Evolutionary conservation across 2,888 invertebrate genomes (phyloP).

Genomic region (Epirrhoe tristata): DNA sequence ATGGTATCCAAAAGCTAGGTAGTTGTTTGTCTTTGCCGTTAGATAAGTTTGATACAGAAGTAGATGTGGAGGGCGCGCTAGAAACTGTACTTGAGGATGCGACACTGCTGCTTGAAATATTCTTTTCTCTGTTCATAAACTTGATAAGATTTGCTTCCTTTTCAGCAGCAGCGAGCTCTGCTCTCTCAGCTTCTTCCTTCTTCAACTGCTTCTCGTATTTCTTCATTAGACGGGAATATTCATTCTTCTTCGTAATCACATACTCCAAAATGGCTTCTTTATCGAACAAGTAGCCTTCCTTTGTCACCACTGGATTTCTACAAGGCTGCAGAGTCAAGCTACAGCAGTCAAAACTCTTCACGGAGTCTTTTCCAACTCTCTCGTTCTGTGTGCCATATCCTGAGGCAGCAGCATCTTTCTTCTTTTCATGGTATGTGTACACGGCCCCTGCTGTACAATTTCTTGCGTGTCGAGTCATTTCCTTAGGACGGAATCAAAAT

Average conservation of each 20-base stretch:
- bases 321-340: constrained; percentile 98
- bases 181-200: constrained; percentile 89
- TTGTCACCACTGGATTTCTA: constrained; percentile 92
- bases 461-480: constrained; percentile 96
- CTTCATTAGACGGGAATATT: constrained; percentile 94
- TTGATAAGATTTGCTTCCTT: constrained; percentile 90
- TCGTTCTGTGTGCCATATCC: constrained; percentile 96
- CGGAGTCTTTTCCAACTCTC: constrained; percentile 96
- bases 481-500: not conserved
- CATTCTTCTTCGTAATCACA: constrained; percentile 96
- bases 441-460: constrained; percentile 99
- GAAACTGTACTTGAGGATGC: constrained; percentile 38
- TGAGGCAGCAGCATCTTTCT: constrained; percentile 96
- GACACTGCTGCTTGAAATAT: constrained; percentile 84
- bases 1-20: constrained; percentile 99
- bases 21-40: constrained; percentile 91
- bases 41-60: constrained; percentile 92
- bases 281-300: constrained; percentile 97
- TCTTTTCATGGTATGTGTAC: constrained; percentile 99
- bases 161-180: constrained; percentile 90
- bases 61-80: constrained; percentile 52
- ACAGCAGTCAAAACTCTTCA: constrained; percentile 98
- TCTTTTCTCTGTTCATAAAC: constrained; percentile 93
- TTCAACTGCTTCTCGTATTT: constrained; percentile 96
- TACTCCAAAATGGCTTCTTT: constrained; percentile 98